Conservation (phyloP, 2,113 vertebrate genomes). For the Martes martes region DNA sequence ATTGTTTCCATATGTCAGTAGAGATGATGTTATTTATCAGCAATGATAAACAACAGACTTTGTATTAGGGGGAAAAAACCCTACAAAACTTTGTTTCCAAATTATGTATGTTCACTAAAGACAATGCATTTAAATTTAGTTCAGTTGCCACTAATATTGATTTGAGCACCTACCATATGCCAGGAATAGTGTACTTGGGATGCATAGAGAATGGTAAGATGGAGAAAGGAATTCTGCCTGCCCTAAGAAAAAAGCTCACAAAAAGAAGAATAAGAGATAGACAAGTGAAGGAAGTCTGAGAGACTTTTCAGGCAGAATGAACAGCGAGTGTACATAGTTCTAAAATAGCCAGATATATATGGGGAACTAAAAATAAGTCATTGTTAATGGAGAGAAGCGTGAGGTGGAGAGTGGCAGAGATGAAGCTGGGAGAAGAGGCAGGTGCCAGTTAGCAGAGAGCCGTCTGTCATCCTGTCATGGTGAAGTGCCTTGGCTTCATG, state of each 20-base stretch:
- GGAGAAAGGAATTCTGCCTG: background rate
- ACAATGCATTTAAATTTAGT: background rate
- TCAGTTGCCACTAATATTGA: background rate
- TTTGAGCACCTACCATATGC: background rate
- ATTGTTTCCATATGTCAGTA: background rate
- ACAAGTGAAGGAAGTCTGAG: background rate
- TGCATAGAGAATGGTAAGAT: background rate
- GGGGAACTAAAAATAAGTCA: constrained; percentile 47
- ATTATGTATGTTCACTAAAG: background rate
- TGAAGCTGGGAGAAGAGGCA: background rate
- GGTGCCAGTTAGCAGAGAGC: constrained; percentile 32
- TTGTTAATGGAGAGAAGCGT: background rate
- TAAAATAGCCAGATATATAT: constrained; percentile 42
- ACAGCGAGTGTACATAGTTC: background rate
- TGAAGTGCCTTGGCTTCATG: background rate
- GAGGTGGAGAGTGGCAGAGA: background rate
- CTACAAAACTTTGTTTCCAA: background rate
- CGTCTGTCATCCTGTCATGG: constrained; percentile 48
- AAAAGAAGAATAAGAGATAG: background rate
- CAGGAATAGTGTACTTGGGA: background rate
- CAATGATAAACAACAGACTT: background rate
- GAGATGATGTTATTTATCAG: background rate
- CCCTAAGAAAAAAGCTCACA: background rate
- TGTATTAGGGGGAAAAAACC: background rate
- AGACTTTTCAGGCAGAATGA: background rate